Base-by-base conservation (phyloP, 2,888 invertebrate species). In the Minunthozetes semirufus region DNA sequence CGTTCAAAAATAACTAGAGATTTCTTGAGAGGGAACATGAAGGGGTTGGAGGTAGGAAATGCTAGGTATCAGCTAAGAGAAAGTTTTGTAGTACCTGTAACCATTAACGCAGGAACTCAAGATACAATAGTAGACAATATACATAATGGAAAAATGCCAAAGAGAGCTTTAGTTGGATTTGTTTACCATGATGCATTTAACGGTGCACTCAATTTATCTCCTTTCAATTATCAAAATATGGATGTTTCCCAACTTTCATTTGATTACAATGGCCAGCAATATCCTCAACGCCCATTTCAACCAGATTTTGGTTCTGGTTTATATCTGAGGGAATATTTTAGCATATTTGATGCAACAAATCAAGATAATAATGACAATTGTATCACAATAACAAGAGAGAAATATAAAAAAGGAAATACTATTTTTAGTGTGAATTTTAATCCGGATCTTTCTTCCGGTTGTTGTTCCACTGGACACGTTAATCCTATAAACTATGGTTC, bases 31-130 rank as follows among this genome's bases (percentile, higher is more conserved):
- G 33, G 4, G 8, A 3, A 33, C 8, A 8, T 8, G 8, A 42
- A n/a, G 73, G 70, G 1, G 70, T 19, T 73, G 3, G 15, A 56
- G 8, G 17, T 27, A 8, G 4, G 4, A 4, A 68, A 68, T 9
- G 73, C 73, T 29, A 71, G 22, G 17, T 73, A 73, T 42, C 73
- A 71, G n/a, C 22, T 73, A 5, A 72, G n/a, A 29, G n/a, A 61
- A 61, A 29, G 29, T 19, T 68, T 70, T 25, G 61, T 61, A 8
- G n/a, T 19, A 2, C 19, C 29, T 11, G 15, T 17, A 13, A 19
- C 61, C 2, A 56, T 73, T 11, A 17, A 17, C 15, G 22, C 8
- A 5, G 73, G 73, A 8, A 73, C 15, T 2, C n/a, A 5, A 6
- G 22, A 33, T 17, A 42, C 66, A 27, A 38, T 19, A 15, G 2